Evolutionary conservation across 2,888 invertebrate species (phyloP).

Genomic region (Ashinkailepas kermadecensis): DNA sequence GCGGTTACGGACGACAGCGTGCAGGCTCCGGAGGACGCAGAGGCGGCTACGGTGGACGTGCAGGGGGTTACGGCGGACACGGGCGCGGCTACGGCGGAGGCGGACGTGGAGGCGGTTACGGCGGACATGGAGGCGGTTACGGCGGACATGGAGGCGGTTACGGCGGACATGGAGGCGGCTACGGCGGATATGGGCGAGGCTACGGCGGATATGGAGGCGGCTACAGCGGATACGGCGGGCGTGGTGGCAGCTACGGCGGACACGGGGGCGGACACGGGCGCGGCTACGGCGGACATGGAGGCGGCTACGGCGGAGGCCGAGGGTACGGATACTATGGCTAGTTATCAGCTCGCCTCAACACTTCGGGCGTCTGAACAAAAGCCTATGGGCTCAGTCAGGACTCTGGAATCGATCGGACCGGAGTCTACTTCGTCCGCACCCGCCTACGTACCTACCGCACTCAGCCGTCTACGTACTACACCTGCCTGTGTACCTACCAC

Average conservation of each 20-base stretch:
- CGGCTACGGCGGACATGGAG: background rate
- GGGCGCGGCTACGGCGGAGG: background rate
- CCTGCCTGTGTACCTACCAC: too few relatives aligned
- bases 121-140: background rate
- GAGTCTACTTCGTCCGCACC: too few relatives aligned
- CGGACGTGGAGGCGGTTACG: background rate
- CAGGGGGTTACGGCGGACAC: background rate
- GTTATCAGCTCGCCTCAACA: too few relatives aligned
- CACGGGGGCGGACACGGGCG: too few relatives aligned
- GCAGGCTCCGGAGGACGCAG: background rate
- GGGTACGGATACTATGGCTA: too few relatives aligned
- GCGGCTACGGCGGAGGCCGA: background rate
- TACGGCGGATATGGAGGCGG: background rate
- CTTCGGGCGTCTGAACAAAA: too few relatives aligned
- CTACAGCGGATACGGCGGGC: background rate
- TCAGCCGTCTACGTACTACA: too few relatives aligned
- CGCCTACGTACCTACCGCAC: too few relatives aligned
- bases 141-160: background rate
- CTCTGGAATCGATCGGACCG: too few relatives aligned
- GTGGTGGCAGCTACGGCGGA: background rate
- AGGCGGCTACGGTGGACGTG: background rate
- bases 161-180: background rate
- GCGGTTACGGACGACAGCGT: background rate
- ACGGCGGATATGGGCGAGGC: background rate
- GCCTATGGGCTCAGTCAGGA: too few relatives aligned